These are phyloP conservation scores for Carapus acus DNA, from an alignment of 2,797 vertebrate species.

Conservation along the genomic window DNA sequence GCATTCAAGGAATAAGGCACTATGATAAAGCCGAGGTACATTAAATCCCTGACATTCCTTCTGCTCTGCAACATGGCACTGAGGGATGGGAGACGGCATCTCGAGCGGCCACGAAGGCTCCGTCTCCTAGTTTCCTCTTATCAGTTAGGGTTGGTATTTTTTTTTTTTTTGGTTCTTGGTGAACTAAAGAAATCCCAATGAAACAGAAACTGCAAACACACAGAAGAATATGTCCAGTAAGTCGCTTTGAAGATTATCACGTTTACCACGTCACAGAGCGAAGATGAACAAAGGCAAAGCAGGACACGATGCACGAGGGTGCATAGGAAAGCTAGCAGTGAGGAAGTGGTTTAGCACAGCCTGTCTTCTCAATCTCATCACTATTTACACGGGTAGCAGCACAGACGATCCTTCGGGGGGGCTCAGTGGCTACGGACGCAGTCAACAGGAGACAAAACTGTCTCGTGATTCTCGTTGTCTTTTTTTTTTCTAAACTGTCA, in stretches of 20 bases:
- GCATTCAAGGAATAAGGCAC: slow-evolving; percentile 92
- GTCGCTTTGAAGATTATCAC: slow-evolving; percentile 40
- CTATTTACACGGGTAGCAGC: slow-evolving; percentile 61
- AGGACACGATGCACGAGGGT: slow-evolving; percentile 39
- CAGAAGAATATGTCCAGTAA: slow-evolving; percentile 29
- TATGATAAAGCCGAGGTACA: slow-evolving; percentile 99
- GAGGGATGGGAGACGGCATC: slow-evolving; percentile 75
- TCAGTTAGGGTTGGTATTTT: slow-evolving; percentile 47
- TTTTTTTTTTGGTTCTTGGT: slow-evolving; percentile 73
- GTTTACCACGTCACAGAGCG: slow-evolving; percentile 46
- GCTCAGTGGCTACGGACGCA: slow-evolving; percentile 31
- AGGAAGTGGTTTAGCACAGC: slow-evolving; percentile 44
- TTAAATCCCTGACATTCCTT: slow-evolving; percentile 99
- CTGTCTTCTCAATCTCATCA: slow-evolving; percentile 39
- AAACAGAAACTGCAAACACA: slow-evolving; percentile 14
- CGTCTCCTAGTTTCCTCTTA: slow-evolving; percentile 73
- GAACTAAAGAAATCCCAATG: slow-evolving; percentile 45
- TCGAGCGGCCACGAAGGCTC: slow-evolving; percentile 43
- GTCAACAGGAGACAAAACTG: slow-evolving; percentile 22
- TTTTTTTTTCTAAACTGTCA: slow-evolving; percentile 25
- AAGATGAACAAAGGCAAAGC: slow-evolving; percentile 55
- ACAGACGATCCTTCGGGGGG: slow-evolving; percentile 36
- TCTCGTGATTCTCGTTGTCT: slow-evolving; percentile 24
- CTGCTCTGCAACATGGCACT: slow-evolving; percentile 88
- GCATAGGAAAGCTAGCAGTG: slow-evolving; percentile 55